Base-by-base conservation (phyloP, 2,888 invertebrate genomes). In the Pseudoips prasinana region DNA sequence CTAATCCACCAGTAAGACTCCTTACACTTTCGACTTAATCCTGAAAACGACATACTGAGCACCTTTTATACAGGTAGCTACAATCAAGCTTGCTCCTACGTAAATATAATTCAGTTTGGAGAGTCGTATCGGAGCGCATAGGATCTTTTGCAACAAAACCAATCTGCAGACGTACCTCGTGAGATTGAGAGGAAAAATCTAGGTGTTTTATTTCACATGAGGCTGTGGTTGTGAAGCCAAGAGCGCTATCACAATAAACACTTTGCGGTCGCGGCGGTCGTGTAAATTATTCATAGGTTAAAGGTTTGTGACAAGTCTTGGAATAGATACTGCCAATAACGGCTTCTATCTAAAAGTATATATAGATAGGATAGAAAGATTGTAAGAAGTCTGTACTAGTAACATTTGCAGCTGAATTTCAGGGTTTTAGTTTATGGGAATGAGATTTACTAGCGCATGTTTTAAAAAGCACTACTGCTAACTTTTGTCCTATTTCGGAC, bases 191-290 rank as follows among this genome's bases (percentile, higher is more conserved):
- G 74, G 78, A 79, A 82, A 83, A 84, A 84, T 85, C 78, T 83
- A 82, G 82, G 81, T 82, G 75, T 78, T 84, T 84, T 83, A 86
- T 85, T 81, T 75, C 77, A 73, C 77, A 77, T 71, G 78, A 81
- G 76, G 75, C 68, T 71, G 73, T 58, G 76, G 75, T 72, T 73
- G 69, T 72, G 74, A 73, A 75, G 73, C 67, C 74, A 75, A 63
- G 60, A 74, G 63, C 59, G 64, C 77, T 78, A 78, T 80, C 78
- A 82, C 78, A 82, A 84, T 84, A 83, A 84, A 82, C 81, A 81
- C 79, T 80, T 81, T 74, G 70, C 72, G 66, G 68, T 70, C 66
- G 71, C 64, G 64, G 58, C 65, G 58, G 58, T 57, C 62, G 61
- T 63, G 65, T 82, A 73, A 75, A 78, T 81, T 82, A 84, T 82